Evolutionary conservation across 2,888 invertebrate genomes (phyloP), one percentile per base, ranked within the genome.

Genomic region (Melanotus villosus): DNA sequence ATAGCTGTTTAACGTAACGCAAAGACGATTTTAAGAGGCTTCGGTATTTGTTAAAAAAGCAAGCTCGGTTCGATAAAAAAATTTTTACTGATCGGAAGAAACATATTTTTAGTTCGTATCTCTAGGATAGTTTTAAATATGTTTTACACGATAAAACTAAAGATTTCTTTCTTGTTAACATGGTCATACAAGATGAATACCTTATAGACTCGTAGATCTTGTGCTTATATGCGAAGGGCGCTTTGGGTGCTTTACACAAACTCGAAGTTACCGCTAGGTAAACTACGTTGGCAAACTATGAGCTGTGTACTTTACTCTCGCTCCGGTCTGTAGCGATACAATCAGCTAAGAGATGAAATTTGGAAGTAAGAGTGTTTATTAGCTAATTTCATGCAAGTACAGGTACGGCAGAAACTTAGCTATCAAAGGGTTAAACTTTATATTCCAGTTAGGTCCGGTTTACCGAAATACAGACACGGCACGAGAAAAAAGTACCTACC

Each of bases 331-430:
- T 76, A 74, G 79, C 79, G 80, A 81, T 81, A 80, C 80, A 81
- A 81, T 81, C 80, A 80, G 80, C 78, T 79, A 79, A 77, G 78
- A 78, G 80, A 78, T 78, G 76, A 80, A 80, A 75, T 80, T 79
- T 79, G 78, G 78, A 78, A 76, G 77, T 78, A 78, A 78, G 76
- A 77, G 77, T 80, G 79, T 80, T 80, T 80, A 80, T 81, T 80
- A 80, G 78, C 74, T 79, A 80, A 79, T 70, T 70, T 65, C 64
- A 60, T 69, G 64, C 65, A 59, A 52, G 68, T 69, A 65, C 56
- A 63, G 68, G 62, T 63, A 47, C 68, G 26, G 58, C 58, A 30
- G 45, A 63, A 57, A 57, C 62, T 63, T 68, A 18, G 23, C 34
- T 63, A 47, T 63, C 52, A 63, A 52, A 63, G 54, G 54, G 30